phyloP scores from a whole-genome alignment of 2,797 vertebrate genomes.

The Molossus alvarezi region DNA sequence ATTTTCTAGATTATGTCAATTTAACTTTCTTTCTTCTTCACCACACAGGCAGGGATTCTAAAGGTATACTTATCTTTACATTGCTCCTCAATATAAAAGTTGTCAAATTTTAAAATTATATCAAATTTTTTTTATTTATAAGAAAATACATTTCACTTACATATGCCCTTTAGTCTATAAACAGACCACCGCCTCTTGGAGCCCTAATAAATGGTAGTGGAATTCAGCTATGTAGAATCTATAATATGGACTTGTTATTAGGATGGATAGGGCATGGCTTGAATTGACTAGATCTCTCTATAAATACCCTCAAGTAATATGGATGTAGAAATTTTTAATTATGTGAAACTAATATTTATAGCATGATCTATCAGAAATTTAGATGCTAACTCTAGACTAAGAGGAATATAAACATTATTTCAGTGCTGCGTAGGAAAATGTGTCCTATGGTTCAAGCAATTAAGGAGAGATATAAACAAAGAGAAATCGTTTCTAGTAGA shows the following conservation, averaged over 20 bases:
- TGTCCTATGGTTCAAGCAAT: constrained; percentile 89
- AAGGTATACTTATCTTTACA: neutral
- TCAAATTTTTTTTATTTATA: constrained; percentile 37
- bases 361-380: constrained; percentile 83
- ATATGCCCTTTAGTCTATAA: neutral
- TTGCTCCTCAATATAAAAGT: constrained; percentile 52
- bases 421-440: constrained; percentile 86
- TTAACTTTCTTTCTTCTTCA: neutral
- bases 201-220: neutral
- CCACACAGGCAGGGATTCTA: neutral
- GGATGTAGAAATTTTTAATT: constrained; percentile 79
- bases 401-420: constrained; percentile 84
- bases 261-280: neutral
- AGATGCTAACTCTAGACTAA: constrained; percentile 84
- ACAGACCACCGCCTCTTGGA: neutral
- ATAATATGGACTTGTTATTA: neutral
- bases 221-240: neutral
- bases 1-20: constrained; percentile 24
- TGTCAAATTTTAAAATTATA: constrained; percentile 5
- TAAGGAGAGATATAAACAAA: constrained; percentile 89
- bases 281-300: constrained; percentile 42
- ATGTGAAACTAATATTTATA: constrained; percentile 81
- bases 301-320: constrained; percentile 79
- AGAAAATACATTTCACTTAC: neutral
- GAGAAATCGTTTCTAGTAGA: constrained; percentile 89